These are phyloP conservation scores for Acanthosepion lycidas DNA, from an alignment of 2,888 invertebrate genomes.

Conservation along the genomic window DNA sequence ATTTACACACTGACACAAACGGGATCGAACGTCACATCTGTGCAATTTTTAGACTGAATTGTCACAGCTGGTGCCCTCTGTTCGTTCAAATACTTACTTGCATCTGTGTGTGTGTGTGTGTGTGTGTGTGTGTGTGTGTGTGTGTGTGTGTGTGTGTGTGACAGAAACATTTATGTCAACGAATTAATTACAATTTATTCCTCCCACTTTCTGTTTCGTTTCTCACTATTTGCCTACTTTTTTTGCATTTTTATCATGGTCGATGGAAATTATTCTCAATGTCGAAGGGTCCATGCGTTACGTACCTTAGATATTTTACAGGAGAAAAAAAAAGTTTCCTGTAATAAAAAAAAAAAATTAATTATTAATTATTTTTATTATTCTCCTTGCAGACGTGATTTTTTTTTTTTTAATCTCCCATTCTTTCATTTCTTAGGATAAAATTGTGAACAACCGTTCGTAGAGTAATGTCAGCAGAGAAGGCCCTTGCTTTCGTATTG, in stretches of 20 bases:
- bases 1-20: background rate
- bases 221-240: background rate
- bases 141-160: background rate
- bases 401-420: too few species aligned
- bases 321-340: too few species aligned
- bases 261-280: too few species aligned
- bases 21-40: background rate
- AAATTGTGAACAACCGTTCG: too few species aligned
- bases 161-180: background rate
- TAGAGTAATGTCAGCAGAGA: too few species aligned
- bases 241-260: background rate
- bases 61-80: background rate
- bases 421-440: too few species aligned
- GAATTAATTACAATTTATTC: background rate
- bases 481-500: too few species aligned
- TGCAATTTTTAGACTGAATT: background rate
- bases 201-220: background rate
- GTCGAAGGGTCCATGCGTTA: too few species aligned
- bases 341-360: too few species aligned
- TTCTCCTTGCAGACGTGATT: too few species aligned
- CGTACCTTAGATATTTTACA: too few species aligned
- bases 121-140: background rate
- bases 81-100: background rate
- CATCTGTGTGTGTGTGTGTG: background rate
- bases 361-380: too few species aligned